Evolutionary conservation across 1,140 invertebrate species (phyloP).

Genomic region (Pemphigus obesinymphae): DNA sequence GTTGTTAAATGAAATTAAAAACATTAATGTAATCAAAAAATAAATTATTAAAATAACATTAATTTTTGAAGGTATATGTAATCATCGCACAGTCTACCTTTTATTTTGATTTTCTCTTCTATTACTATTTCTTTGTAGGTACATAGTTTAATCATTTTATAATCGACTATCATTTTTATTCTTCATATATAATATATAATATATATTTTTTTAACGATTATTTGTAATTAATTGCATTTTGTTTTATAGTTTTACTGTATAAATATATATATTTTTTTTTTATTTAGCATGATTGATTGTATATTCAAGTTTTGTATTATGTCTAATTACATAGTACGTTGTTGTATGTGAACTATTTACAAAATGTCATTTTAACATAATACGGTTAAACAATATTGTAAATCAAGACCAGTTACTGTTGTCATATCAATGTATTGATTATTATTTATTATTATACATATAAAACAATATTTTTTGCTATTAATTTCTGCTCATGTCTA

Average conservation of each 20-base stretch:
- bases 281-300: background rate
- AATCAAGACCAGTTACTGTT: background rate
- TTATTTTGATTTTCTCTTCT: background rate
- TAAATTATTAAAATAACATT: background rate
- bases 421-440: background rate
- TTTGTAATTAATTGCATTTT: background rate
- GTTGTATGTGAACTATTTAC: background rate
- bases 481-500: background rate
- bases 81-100: background rate
- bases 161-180: constrained; percentile 11
- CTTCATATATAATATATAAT: background rate
- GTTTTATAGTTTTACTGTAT: constrained; percentile 28
- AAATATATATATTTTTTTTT: background rate
- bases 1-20: constrained; percentile 1
- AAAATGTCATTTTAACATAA: background rate
- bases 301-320: background rate
- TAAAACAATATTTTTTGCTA: background rate
- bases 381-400: background rate
- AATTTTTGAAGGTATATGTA: background rate
- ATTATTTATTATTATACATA: background rate
- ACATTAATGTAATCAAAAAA: constrained; percentile 14
- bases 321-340: background rate
- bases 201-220: constrained; percentile 23
- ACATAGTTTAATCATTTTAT: too few relatives aligned
- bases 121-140: background rate